Conservation (phyloP, 2,113 vertebrate species). For the Sapajus apella region DNA sequence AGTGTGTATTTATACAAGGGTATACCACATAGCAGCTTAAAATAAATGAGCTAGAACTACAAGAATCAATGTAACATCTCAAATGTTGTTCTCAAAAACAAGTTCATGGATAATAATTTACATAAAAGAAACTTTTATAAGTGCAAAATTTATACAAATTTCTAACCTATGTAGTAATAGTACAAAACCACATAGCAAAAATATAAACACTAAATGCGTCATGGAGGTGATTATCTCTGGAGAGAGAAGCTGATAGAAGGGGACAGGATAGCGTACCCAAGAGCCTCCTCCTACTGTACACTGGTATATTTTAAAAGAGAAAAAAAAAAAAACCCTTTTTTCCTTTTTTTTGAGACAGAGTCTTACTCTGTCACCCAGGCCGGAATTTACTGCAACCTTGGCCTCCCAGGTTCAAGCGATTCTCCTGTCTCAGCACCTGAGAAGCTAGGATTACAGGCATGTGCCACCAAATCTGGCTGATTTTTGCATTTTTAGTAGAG, state of each 20-base stretch:
- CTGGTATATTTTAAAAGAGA: neutral
- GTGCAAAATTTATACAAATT: neutral
- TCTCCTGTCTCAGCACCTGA: too few relatives aligned
- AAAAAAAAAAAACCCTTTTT: neutral
- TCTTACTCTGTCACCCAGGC: too few relatives aligned
- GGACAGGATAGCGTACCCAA: neutral
- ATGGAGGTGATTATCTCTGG: neutral
- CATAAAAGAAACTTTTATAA: conserved; percentile 19
- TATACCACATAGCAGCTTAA: neutral
- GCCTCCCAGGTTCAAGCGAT: too few relatives aligned
- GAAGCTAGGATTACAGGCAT: too few relatives aligned
- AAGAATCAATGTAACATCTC: neutral
- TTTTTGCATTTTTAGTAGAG: too few relatives aligned
- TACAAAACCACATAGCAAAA: neutral
- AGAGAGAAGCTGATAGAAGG: neutral
- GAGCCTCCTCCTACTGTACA: neutral
- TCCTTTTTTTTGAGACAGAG: too few relatives aligned
- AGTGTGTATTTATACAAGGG: conserved; percentile 25
- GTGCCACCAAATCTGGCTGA: too few relatives aligned
- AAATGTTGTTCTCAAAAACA: conserved; percentile 32
- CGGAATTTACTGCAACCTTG: too few relatives aligned
- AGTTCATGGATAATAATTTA: neutral
- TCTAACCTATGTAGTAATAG: neutral
- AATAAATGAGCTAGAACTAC: neutral
- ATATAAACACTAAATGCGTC: neutral